phyloP scores from a whole-genome alignment of 2,797 vertebrate species.

The Thamnophis elegans region DNA sequence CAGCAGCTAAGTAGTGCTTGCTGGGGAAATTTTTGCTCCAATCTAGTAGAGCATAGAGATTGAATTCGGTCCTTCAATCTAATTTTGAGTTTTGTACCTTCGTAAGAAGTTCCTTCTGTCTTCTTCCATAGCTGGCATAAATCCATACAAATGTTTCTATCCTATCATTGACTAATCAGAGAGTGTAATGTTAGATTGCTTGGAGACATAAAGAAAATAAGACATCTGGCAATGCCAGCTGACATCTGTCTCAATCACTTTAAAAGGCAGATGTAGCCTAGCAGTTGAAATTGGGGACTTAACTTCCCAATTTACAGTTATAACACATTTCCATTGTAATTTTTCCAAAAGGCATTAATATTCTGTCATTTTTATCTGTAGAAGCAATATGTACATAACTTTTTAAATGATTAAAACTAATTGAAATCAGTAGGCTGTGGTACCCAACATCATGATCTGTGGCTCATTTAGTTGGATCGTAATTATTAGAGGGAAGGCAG shows the following conservation, averaged over 20 bases:
- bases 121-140: not conserved
- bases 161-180: constrained; percentile 17
- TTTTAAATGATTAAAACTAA: not conserved
- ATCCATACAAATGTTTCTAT: not conserved
- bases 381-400: not conserved
- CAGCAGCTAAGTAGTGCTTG: not conserved
- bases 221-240: constrained; percentile 9
- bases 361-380: not conserved
- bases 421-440: not conserved
- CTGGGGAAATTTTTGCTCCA: not conserved
- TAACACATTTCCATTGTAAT: not conserved
- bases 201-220: constrained; percentile 17
- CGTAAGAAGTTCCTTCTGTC: not conserved
- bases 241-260: not conserved
- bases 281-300: not conserved
- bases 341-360: not conserved
- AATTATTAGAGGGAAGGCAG: not conserved
- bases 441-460: not conserved
- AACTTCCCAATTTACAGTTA: constrained; percentile 10
- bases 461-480: not conserved
- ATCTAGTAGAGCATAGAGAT: not conserved
- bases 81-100: not conserved
- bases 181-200: constrained; percentile 31
- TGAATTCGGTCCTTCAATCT: not conserved
- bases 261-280: not conserved